phyloP scores from a whole-genome alignment of 2,797 vertebrate species.

The Yasuhikotakia modesta region DNA sequence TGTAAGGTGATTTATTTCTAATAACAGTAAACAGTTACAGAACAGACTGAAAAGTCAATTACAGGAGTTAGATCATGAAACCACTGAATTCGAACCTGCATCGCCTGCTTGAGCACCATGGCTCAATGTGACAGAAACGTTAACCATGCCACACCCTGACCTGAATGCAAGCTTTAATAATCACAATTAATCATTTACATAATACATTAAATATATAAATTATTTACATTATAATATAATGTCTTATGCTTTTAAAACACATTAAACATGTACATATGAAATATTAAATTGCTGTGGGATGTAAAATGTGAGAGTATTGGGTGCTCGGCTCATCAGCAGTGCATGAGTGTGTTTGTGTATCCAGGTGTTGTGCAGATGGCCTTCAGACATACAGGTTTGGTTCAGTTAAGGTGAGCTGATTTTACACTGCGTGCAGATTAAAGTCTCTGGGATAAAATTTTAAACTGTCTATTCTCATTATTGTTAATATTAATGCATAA shows the following conservation, averaged over 20 bases:
- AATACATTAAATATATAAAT: not conserved
- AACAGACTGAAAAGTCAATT: not conserved
- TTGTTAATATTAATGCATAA: conserved; percentile 11
- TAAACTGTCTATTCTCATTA: conserved; percentile 1
- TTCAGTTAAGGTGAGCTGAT: conserved; percentile 28
- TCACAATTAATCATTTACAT: not conserved
- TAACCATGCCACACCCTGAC: not conserved
- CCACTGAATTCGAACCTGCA: not conserved
- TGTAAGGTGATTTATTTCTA: not conserved
- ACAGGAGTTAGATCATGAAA: not conserved
- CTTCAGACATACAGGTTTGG: not conserved
- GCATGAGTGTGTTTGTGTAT: conserved; percentile 1
- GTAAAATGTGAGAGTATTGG: not conserved
- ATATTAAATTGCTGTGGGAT: not conserved
- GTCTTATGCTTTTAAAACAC: not conserved
- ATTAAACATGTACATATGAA: not conserved
- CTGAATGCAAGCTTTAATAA: not conserved
- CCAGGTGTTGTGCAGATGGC: conserved; percentile 45
- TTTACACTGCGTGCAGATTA: not conserved
- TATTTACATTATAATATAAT: not conserved
- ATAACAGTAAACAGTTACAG: not conserved
- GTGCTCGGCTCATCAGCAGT: not conserved
- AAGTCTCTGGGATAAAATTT: conserved; percentile 13
- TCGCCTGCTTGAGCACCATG: not conserved
- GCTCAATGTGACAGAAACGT: too few species aligned